phyloP scores from a whole-genome alignment of 2,888 invertebrate genomes.

The Heliconius hortense region DNA sequence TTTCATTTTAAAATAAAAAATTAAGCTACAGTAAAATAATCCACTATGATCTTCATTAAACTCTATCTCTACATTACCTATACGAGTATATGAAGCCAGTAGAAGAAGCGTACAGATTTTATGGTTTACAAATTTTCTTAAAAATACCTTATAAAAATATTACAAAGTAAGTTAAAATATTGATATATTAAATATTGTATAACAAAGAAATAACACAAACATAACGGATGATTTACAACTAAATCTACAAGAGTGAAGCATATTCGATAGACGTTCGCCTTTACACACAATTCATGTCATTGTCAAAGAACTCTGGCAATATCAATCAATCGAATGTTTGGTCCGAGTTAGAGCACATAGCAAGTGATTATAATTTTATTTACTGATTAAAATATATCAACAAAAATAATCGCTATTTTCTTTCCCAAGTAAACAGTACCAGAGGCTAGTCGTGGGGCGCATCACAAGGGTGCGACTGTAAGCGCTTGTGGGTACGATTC shows the following conservation, averaged over 20 bases:
- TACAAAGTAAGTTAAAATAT: too few species aligned
- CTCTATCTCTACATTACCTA: too few species aligned
- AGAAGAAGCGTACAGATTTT: too few species aligned
- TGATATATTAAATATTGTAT: too few species aligned
- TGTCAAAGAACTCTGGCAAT: conserved; percentile 15
- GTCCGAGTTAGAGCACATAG: background rate
- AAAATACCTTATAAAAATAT: background rate
- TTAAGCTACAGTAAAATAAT: too few species aligned
- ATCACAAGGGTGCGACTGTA: too few species aligned
- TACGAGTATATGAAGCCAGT: too few species aligned
- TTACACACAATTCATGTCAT: conserved; percentile 2
- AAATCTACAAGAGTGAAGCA: background rate
- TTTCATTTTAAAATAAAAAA: background rate
- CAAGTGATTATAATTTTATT: background rate
- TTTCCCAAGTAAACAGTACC: background rate
- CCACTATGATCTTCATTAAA: too few species aligned
- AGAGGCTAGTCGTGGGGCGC: too few species aligned
- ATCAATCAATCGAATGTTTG: conserved; percentile 2
- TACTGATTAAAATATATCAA: background rate
- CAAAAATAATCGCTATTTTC: background rate
- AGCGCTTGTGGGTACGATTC: too few species aligned
- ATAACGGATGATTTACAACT: background rate
- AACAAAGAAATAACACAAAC: background rate
- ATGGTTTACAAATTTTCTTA: background rate
- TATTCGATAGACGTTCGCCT: background rate